Evolutionary conservation across 2,888 invertebrate species (phyloP).

Genomic region (Capitulum mitella): DNA sequence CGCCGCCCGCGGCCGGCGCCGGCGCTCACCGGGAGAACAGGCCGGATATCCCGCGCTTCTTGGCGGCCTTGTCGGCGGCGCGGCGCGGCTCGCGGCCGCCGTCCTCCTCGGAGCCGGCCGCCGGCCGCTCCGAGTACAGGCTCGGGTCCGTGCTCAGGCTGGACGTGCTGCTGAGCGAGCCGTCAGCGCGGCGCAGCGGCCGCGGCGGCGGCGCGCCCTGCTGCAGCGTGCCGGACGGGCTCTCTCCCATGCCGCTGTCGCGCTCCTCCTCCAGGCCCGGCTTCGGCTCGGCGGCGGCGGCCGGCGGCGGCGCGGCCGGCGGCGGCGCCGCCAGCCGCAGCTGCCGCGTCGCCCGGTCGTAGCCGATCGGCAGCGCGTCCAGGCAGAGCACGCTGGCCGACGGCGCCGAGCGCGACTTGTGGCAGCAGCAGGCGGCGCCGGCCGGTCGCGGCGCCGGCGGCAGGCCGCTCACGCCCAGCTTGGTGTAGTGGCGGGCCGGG

Average conservation of each 20-base stretch:
- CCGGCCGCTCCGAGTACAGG: conserved; percentile 1
- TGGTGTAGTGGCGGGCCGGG: not conserved
- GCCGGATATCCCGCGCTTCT: conserved; percentile 8
- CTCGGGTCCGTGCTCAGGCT: not conserved
- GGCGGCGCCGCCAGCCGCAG: not conserved
- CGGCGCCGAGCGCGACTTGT: conserved; percentile 22
- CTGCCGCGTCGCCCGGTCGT: not conserved
- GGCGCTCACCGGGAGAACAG: not conserved
- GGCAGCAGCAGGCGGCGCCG: conserved; percentile 11
- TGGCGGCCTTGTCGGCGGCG: conserved; percentile 9
- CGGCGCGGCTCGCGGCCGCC: not conserved
- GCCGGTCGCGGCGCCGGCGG: not conserved
- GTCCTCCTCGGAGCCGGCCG: not conserved
- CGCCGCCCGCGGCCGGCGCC: too few species aligned
- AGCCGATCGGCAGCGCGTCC: not conserved
- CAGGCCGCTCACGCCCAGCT: not conserved
- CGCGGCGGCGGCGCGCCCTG: conserved; percentile 10
- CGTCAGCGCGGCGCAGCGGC: conserved; percentile 23
- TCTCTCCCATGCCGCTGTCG: conserved; percentile 8
- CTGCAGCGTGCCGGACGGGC: conserved; percentile 12
- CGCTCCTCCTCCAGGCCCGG: not conserved
- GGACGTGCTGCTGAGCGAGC: conserved; percentile 16
- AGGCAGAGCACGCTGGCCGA: conserved; percentile 17
- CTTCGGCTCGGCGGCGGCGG: not conserved
- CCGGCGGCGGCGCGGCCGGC: not conserved